Percentiles rank a stretch among this genome's conserved stretches.
These are phyloP conservation scores for Erebia aethiops DNA, from an alignment of 2,888 invertebrate species.

Conservation along the genomic window DNA sequence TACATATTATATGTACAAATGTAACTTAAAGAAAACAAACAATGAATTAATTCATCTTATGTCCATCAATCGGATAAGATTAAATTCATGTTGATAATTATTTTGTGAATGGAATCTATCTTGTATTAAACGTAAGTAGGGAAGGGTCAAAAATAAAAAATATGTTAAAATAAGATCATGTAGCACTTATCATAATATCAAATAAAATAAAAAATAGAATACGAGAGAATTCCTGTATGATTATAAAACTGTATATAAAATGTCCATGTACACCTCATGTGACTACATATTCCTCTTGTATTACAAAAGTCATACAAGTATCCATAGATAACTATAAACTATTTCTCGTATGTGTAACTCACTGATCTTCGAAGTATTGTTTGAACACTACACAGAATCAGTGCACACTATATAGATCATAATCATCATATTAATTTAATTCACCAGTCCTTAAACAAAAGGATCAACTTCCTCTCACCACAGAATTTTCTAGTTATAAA, in stretches of 20 bases:
- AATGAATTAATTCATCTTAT: slow-evolving; percentile 55
- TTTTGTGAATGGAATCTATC: slow-evolving; percentile 23
- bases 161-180: slow-evolving; percentile 25
- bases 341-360: slow-evolving; percentile 52
- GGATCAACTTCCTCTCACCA: slow-evolving; percentile 81
- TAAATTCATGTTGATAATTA: slow-evolving; percentile 32
- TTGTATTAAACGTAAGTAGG: slow-evolving; percentile 22
- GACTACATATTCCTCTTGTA: slow-evolving; percentile 71
- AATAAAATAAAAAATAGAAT: slow-evolving; percentile 60
- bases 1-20: slow-evolving; percentile 69
- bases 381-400: slow-evolving; percentile 66
- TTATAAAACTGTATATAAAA: slow-evolving; percentile 80
- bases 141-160: slow-evolving; percentile 29
- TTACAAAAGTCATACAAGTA: slow-evolving; percentile 75
- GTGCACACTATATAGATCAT: slow-evolving; percentile 57
- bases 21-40: slow-evolving; percentile 64
- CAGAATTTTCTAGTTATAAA: slow-evolving; percentile 81
- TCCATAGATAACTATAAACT: slow-evolving; percentile 55
- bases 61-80: slow-evolving; percentile 33
- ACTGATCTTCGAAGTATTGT: slow-evolving; percentile 59
- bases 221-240: slow-evolving; percentile 77
- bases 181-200: slow-evolving; percentile 36
- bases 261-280: slow-evolving; percentile 70
- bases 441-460: slow-evolving; percentile 72
- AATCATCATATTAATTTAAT: slow-evolving; percentile 53